These are phyloP conservation scores for Istiophorus platypterus DNA, from an alignment of 2,113 vertebrate genomes.

Conservation along the genomic window DNA sequence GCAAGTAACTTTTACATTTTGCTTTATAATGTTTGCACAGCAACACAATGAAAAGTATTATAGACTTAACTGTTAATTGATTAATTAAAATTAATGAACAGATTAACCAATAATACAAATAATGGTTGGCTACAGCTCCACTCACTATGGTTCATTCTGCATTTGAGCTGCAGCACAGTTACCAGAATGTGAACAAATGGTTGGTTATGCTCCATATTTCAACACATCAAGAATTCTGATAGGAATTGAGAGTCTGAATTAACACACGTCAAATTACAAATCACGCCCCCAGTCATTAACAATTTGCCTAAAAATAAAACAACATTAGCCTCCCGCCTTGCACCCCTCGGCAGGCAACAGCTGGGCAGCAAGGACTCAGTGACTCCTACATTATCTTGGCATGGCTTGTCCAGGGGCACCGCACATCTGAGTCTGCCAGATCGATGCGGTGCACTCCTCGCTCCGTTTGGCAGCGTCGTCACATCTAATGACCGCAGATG, in stretches of 20 bases:
- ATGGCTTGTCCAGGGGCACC: conserved; percentile 43
- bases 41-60: neutral
- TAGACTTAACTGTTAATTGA: neutral
- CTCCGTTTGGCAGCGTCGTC: conserved; percentile 63
- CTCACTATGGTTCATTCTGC: neutral
- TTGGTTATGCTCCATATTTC: neutral
- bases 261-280: conserved; percentile 50
- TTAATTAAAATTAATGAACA: neutral
- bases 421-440: conserved; percentile 57
- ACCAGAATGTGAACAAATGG: neutral
- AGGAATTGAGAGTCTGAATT: conserved; percentile 11
- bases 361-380: conserved; percentile 83
- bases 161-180: neutral
- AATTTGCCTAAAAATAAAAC: conserved; percentile 84
- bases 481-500: conserved; percentile 63
- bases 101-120: neutral
- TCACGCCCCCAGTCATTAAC: conserved; percentile 73
- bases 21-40: neutral
- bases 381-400: conserved; percentile 77
- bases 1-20: too few species aligned
- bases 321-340: conserved; percentile 81
- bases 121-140: neutral
- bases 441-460: conserved; percentile 52
- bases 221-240: neutral
- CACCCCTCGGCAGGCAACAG: conserved; percentile 79